A percentile compares a stretch with the other conserved stretches of the same genome.
phyloP scores from a whole-genome alignment of 1,140 invertebrate species.

The Drosophila obscura region DNA sequence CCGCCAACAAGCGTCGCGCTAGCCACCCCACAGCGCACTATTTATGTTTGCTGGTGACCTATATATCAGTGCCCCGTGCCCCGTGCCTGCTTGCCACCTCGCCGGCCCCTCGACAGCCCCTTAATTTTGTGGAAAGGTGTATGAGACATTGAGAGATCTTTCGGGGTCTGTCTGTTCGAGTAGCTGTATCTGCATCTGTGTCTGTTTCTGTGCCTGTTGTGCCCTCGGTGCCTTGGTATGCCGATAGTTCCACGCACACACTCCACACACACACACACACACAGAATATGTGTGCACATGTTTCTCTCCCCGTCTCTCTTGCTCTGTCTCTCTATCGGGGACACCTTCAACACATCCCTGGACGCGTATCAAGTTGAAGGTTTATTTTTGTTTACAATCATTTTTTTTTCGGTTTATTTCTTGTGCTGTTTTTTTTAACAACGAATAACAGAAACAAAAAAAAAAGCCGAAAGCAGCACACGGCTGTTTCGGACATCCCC shows the following conservation, averaged over 20 bases:
- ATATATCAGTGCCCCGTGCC: constrained; percentile 26
- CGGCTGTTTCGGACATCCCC: constrained; percentile 13
- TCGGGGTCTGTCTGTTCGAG: neutral
- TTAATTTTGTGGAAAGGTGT: constrained; percentile 48
- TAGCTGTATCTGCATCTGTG: constrained; percentile 4
- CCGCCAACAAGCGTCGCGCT: too few relatives aligned
- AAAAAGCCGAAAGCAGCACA: constrained; percentile 41
- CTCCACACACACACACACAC: neutral
- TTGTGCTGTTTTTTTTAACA: constrained; percentile 38
- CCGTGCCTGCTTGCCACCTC: neutral
- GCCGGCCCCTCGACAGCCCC: neutral
- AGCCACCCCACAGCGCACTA: constrained; percentile 20
- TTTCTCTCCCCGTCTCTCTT: neutral
- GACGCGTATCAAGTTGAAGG: constrained; percentile 83
- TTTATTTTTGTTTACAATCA: constrained; percentile 83
- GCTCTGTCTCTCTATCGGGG: constrained; percentile 21
- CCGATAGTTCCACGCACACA: neutral
- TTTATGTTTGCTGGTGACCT: constrained; percentile 68
- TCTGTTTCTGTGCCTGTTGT: constrained; percentile 3
- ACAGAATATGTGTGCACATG: too few relatives aligned
- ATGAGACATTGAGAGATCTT: constrained; percentile 48
- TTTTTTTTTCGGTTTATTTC: constrained; percentile 40
- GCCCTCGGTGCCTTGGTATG: neutral
- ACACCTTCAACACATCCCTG: constrained; percentile 82
- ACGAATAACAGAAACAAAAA: constrained; percentile 44